Evolutionary conservation across 2,888 invertebrate species (phyloP).

Genomic region (Cremastinae sp.): DNA sequence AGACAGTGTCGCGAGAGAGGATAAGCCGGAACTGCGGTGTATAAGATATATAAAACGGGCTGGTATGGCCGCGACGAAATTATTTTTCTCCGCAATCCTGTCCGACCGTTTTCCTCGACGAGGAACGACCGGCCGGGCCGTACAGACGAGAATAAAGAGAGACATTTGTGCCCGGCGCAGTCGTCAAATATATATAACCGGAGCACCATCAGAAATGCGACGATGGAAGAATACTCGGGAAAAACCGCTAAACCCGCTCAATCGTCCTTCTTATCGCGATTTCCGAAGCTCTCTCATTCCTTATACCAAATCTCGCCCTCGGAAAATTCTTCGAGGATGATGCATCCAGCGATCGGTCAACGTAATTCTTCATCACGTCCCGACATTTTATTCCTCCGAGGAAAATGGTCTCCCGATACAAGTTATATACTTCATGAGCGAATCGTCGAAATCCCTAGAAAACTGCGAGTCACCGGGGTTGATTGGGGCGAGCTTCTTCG

Average conservation of each 20-base stretch:
- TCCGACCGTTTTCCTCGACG: constrained; percentile 15
- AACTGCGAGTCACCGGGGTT: neutral
- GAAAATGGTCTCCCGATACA: neutral
- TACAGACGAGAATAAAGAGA: constrained; percentile 8
- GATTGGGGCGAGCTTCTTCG: constrained; percentile 23
- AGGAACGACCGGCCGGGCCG: neutral
- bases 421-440: too few relatives aligned
- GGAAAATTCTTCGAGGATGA: too few relatives aligned
- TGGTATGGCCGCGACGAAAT: constrained; percentile 25
- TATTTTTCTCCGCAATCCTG: constrained; percentile 38
- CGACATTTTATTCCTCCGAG: neutral
- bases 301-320: too few relatives aligned
- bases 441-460: neutral
- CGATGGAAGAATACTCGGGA: neutral
- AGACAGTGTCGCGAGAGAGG: constrained; percentile 20
- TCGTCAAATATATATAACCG: constrained; percentile 8
- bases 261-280: constrained; percentile 12
- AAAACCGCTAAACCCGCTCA: neutral
- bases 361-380: neutral
- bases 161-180: neutral
- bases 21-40: constrained; percentile 40
- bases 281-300: constrained; percentile 7
- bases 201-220: constrained; percentile 5
- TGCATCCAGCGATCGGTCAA: too few relatives aligned
- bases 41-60: constrained; percentile 19